Conservation (phyloP, 2,797 vertebrate genomes). For the Etheostoma perlongum region DNA sequence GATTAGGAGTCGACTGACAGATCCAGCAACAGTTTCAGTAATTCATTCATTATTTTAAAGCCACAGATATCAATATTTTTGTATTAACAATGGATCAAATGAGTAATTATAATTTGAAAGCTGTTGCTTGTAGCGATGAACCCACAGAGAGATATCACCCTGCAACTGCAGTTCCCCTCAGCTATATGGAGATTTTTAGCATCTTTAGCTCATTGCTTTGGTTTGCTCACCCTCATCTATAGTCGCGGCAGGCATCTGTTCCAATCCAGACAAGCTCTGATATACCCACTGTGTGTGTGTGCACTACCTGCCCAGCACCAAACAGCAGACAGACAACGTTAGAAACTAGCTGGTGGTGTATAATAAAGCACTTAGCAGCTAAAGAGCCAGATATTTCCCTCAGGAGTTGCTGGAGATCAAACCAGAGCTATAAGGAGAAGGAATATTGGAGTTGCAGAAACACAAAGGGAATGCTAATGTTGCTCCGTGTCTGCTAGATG, state of each 20-base stretch:
- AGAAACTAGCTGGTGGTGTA: not conserved
- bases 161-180: not conserved
- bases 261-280: not conserved
- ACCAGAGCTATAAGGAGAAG: not conserved
- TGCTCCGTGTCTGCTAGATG: not conserved
- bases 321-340: not conserved
- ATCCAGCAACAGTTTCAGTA: not conserved
- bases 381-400: slow-evolving; percentile 13
- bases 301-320: not conserved
- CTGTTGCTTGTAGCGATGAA: not conserved
- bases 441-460: not conserved
- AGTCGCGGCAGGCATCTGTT: not conserved
- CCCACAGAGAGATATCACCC: no score
- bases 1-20: not conserved
- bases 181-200: not conserved
- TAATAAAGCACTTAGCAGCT: slow-evolving; percentile 1
- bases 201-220: slow-evolving; percentile 8
- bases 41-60: slow-evolving; percentile 2
- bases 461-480: not conserved
- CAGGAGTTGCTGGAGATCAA: not conserved
- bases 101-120: not conserved
- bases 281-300: not conserved
- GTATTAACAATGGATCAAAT: not conserved
- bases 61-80: not conserved
- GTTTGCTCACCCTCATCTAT: not conserved